Base-by-base conservation (phyloP, 2,888 invertebrate genomes). In the Protodeltote pygarga region DNA sequence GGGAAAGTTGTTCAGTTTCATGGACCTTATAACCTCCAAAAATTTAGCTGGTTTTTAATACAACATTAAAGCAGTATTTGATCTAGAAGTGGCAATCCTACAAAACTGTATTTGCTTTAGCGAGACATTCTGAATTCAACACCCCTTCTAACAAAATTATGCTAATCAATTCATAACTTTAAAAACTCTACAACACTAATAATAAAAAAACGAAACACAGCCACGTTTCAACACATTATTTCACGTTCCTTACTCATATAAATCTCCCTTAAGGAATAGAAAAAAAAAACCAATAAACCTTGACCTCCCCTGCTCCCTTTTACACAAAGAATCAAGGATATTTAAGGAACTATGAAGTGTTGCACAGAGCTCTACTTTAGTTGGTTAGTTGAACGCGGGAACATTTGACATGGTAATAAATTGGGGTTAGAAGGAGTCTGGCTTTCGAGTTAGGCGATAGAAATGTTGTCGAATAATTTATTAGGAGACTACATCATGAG, bases 221-320 rank as follows among this genome's bases (percentile, higher is more conserved):
- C 35, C 59, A 66, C 58, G 44, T 59, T 47, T 53, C 29, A 50
- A 53, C 62, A 54, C 71, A 75, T 77, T 71, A 66, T 54, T 75
- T 45, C 42, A 52, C 53, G 68, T 73, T n/a, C 73, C 17, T 32
- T 34, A 52, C 61, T 51, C 66, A 66, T 55, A 70, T 60, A 65
- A 60, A 59, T 64, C 65, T 52, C 40, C 38, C 62, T 58, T 58
- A 62, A 69, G 63, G 41, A 66, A 17, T 14, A 49, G 55, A 62
- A 64, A 60, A 65, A 62, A 9, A 3, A 2, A 6, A 29, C 69
- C 64, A 67, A 3, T 42, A 3, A 42, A 37, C 14, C 8, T 35
- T 39, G 65, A 66, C 17, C 58, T 24, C 0, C 34, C 20, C 35
- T 47, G 1, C 38, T 33, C 16, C 42, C 19, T 13, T 15, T 16